phyloP scores from a whole-genome alignment of 2,888 invertebrate species.

The Conus canariensis region DNA sequence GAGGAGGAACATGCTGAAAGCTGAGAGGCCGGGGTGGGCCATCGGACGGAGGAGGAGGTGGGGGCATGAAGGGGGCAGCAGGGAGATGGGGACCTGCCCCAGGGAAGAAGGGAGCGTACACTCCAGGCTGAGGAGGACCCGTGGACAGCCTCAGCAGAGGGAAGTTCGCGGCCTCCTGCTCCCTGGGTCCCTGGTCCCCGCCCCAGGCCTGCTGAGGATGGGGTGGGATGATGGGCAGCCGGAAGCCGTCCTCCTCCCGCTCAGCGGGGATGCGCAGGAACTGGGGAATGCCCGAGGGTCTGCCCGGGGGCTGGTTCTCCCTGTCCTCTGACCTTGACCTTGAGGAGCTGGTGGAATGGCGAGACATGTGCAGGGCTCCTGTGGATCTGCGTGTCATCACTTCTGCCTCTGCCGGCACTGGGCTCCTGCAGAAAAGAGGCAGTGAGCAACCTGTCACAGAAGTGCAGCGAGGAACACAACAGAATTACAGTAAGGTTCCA shows the following conservation, averaged over 20 bases:
- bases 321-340: constrained; percentile 10
- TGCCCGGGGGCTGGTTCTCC: neutral
- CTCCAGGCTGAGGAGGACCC: constrained; percentile 8
- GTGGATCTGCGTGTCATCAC: constrained; percentile 32
- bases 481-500: no score
- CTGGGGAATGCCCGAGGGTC: constrained; percentile 54
- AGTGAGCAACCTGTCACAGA: no score
- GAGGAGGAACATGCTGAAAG: constrained; percentile 47
- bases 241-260: constrained; percentile 55
- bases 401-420: constrained; percentile 20
- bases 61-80: constrained; percentile 26
- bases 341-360: neutral
- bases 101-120: neutral
- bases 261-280: constrained; percentile 64
- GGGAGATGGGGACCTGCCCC: neutral
- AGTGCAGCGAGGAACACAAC: no score
- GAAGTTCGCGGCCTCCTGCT: neutral
- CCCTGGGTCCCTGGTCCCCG: neutral
- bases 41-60: constrained; percentile 39
- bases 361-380: constrained; percentile 14
- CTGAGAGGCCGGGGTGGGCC: constrained; percentile 17
- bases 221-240: constrained; percentile 55
- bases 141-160: constrained; percentile 25
- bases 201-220: constrained; percentile 57
- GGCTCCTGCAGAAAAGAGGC: constrained; percentile 1